Base-by-base conservation (phyloP, 2,888 invertebrate genomes). In the Macroteleia sp. region DNA sequence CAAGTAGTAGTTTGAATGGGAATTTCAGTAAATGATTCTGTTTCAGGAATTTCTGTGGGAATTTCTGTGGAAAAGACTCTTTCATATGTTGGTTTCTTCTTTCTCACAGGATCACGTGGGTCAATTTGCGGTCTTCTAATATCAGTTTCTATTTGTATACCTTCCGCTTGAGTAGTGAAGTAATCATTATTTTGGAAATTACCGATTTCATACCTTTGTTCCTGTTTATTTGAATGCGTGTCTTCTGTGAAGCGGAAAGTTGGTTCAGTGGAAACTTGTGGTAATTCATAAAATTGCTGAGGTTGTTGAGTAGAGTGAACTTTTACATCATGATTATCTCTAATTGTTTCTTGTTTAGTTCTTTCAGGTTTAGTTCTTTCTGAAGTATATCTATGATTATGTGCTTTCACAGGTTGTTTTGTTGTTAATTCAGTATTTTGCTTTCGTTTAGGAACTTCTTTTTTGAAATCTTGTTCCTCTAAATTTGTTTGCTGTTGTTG, bases 1-100 rank as follows among this genome's bases (percentile, higher is more conserved):
- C 79, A 62, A 3, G 50, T 54, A 0, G 87, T 88, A 0, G 87
- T 85, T 54, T 87, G 88, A 6, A 86, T 59, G 0, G 88, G 83
- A 3, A 85, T 79, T 32, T 86, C 80, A 0, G 87, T 86, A 3
- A 77, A 73, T 1, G 79, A 74, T 32, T 87, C 86, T 2, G 52
- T 62, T 52, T 79, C 79, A n/a, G 67, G 14, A 25, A n/a, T 64
- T 32, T 64, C 80, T 5, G 52, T 73, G 6, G 81, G 81, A 9
- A 78, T 46, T 16, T 84, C 84, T 3, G 88, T 87, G 0, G 82
- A 59, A 2, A 62, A 6, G 1, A 50, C 41, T 12, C 83, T 86
- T 1, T 85, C 86, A 41, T 86, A 80, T 4, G 81, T 79, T 0
- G 88, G 88, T 12, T 88, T 87, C 10, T 85, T 84, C 50, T 86